Evolutionary conservation across 2,797 vertebrate species (phyloP), one percentile per base, ranked within the genome.

Genomic region (Geotria australis): DNA sequence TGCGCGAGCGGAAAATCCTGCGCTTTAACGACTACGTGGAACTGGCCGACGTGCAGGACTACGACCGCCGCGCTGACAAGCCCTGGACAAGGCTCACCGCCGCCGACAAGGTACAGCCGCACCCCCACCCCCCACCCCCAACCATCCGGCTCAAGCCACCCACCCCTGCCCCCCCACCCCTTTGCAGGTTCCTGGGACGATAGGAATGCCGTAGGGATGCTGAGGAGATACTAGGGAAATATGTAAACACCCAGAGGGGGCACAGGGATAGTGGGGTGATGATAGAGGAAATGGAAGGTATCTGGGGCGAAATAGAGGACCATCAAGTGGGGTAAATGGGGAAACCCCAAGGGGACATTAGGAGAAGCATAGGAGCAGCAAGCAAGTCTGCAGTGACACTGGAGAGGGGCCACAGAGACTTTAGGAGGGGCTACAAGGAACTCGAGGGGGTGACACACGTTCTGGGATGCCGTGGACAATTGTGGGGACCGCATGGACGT

Each of bases 11-110:
- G 63, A 95, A 88, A 71, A 98, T 98, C 66, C 83, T 98, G 58
- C 81, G 76, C 61, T 98, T 98, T 73, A 83, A 85, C 2, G 89
- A 98, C 74, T 98, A 95, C 0, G 89, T 98, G 66, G 89, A 98
- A 63, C 79, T 94, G 69, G 83, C 88, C 0, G 86, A 93, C 0
- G 88, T 88, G 7, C 85, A 91, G 72, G 89, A 94, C 69, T 93
- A 95, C 0, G 89, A 98, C 75, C 73, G 88, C 58, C 76, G 88
- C 65, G 83, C 89, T 0, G 89, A 98, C 68, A 98, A 98, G 61
- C 89, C 89, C 13, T 98, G 88, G 89, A 93, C 85, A 48, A 75
- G 88, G 48, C 85, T 98, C 68, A 93, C 88, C 1, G 84, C 89
- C 2, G 89, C 89, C 0, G 89, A 98, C 71, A 98, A 98, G 77